Conservation (phyloP, 2,113 vertebrate species). For the Terrapene triunguis region DNA sequence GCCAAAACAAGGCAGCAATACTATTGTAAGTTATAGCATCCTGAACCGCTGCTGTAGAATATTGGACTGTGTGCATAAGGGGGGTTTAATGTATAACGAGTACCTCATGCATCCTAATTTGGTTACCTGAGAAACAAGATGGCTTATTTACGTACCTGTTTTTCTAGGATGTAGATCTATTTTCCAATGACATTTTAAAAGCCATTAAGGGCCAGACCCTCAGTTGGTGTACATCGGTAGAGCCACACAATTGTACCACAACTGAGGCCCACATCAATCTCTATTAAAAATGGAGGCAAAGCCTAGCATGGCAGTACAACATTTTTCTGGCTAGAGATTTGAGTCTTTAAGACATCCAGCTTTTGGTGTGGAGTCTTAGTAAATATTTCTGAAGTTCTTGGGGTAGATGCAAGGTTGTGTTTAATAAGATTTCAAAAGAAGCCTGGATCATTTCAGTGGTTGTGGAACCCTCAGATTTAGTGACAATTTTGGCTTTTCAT, state of each 20-base stretch:
- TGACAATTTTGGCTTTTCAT: rapidly evolving
- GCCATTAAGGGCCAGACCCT: neutral
- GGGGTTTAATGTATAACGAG: neutral
- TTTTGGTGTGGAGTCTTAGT: neutral
- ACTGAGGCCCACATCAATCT: neutral
- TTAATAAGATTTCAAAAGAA: neutral
- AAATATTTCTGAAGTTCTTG: neutral
- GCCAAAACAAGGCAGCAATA: neutral
- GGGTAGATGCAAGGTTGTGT: neutral
- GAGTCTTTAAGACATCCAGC: neutral
- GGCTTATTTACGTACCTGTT: neutral
- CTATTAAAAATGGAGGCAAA: neutral
- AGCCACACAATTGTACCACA: neutral
- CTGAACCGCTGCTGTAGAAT: neutral
- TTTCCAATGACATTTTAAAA: neutral
- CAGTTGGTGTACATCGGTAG: neutral
- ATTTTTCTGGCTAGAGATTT: neutral
- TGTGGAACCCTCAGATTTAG: neutral
- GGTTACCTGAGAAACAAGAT: neutral
- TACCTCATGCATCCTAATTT: neutral
- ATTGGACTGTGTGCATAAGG: neutral
- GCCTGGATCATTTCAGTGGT: neutral
- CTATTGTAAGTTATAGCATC: neutral
- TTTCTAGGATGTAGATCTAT: neutral
- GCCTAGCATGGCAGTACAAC: too few relatives aligned